Conservation (phyloP, 1,140 invertebrate genomes). For the Drosophila bifasciata region DNA sequence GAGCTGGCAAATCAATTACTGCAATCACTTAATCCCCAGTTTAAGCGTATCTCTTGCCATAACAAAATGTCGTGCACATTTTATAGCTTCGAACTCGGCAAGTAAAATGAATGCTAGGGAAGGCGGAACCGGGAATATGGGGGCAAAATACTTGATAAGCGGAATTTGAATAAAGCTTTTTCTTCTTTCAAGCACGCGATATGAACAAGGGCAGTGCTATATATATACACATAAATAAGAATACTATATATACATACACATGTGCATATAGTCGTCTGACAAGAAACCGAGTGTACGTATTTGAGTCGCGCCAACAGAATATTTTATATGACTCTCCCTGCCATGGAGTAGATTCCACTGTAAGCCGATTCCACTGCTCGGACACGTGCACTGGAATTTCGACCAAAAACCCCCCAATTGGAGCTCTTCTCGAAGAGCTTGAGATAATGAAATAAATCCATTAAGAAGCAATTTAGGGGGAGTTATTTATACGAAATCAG, state of each 20-base stretch:
- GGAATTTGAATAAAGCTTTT: constrained; percentile 63
- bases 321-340: constrained; percentile 22
- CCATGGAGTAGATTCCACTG: constrained; percentile 25
- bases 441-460: constrained; percentile 70
- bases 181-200: constrained; percentile 61
- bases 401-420: too few relatives aligned
- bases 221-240: constrained; percentile 16
- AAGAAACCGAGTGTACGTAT: constrained; percentile 4
- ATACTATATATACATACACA: background rate
- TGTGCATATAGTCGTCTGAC: constrained; percentile 21
- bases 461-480: constrained; percentile 67
- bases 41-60: constrained; percentile 27
- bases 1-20: constrained; percentile 43
- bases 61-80: constrained; percentile 58
- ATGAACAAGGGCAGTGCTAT: constrained; percentile 49
- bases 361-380: constrained; percentile 7
- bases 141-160: constrained; percentile 72
- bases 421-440: constrained; percentile 5
- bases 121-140: constrained; percentile 24
- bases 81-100: constrained; percentile 53
- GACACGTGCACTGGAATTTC: constrained; percentile 23
- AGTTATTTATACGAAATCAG: constrained; percentile 66
- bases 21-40: constrained; percentile 46
- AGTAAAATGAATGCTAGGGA: constrained; percentile 1
- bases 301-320: constrained; percentile 15